phyloP scores from a whole-genome alignment of 2,113 vertebrate genomes.

The Opisthocomus hoazin region DNA sequence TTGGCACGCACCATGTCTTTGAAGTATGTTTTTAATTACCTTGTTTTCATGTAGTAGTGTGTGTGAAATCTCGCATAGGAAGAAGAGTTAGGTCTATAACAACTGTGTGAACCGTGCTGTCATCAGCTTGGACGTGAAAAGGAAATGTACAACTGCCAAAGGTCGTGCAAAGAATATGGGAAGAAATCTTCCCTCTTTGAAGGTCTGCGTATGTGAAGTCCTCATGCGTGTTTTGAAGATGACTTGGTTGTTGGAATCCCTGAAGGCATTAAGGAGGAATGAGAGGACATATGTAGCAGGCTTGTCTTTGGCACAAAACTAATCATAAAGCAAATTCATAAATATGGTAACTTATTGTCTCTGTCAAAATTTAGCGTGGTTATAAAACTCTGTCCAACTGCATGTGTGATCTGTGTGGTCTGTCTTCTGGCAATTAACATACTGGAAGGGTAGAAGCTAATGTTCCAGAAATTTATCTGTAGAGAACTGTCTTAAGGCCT shows the following conservation, averaged over 20 bases:
- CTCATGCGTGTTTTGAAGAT: background rate
- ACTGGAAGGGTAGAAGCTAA: background rate
- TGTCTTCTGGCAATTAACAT: background rate
- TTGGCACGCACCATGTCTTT: background rate
- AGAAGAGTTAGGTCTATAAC: background rate
- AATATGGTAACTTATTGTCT: background rate
- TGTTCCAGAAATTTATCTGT: background rate
- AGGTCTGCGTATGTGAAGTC: background rate
- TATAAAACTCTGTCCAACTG: background rate
- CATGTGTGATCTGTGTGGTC: background rate
- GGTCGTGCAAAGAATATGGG: slow-evolving; percentile 23
- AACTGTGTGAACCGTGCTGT: background rate
- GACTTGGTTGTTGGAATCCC: background rate
- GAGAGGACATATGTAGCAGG: background rate
- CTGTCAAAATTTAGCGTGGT: background rate
- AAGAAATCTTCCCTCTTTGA: background rate
- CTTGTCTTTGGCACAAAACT: background rate
- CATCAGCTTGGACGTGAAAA: background rate
- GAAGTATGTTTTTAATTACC: background rate
- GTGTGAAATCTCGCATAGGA: background rate
- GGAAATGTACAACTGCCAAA: slow-evolving; percentile 36
- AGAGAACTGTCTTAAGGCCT: background rate
- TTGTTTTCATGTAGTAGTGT: background rate
- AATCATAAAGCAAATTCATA: background rate
- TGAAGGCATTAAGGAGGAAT: background rate